Conservation (phyloP, 2,888 invertebrate genomes). For the Pachliopta kotzebuea region DNA sequence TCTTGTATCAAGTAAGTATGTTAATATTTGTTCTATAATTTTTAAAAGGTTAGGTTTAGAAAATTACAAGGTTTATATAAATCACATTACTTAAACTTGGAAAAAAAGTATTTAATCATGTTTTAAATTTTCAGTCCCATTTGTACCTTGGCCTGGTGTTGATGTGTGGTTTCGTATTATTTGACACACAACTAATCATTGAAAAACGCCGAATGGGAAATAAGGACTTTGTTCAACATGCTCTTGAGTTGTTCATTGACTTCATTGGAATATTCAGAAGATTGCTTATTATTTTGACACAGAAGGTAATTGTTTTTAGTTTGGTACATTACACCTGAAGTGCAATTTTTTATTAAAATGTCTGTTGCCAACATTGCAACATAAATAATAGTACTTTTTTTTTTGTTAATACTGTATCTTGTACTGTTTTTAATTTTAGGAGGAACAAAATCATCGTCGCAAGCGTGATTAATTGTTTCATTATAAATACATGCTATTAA, state of each 20-base stretch:
- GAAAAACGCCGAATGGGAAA: slow-evolving; percentile 95
- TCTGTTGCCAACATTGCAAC: not conserved
- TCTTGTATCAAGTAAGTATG: slow-evolving; percentile 86
- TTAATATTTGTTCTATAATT: not conserved
- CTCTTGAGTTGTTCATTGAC: slow-evolving; percentile 96
- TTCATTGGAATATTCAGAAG: slow-evolving; percentile 96
- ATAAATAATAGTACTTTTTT: not conserved
- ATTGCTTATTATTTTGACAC: slow-evolving; percentile 92
- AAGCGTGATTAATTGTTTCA: slow-evolving; percentile 65
- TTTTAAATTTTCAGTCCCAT: slow-evolving; percentile 81
- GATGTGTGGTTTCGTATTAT: slow-evolving; percentile 97
- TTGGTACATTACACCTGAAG: not conserved
- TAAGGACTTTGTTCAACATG: slow-evolving; percentile 95
- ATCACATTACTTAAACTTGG: not conserved
- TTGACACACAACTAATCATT: slow-evolving; percentile 98
- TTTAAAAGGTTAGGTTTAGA: not conserved
- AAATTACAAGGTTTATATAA: not conserved
- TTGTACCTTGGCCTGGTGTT: slow-evolving; percentile 93
- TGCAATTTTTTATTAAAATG: not conserved
- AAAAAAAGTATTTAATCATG: not conserved
- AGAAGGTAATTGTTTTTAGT: slow-evolving; percentile 85
- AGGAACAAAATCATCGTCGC: slow-evolving; percentile 75
- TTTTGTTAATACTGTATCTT: not conserved
- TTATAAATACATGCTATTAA: not conserved
- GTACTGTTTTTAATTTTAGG: slow-evolving; percentile 51